Percentiles rank a stretch among this genome's conserved stretches.
Conservation (phyloP, 1,140 invertebrate species). For the Cecropterus lyciades region DNA sequence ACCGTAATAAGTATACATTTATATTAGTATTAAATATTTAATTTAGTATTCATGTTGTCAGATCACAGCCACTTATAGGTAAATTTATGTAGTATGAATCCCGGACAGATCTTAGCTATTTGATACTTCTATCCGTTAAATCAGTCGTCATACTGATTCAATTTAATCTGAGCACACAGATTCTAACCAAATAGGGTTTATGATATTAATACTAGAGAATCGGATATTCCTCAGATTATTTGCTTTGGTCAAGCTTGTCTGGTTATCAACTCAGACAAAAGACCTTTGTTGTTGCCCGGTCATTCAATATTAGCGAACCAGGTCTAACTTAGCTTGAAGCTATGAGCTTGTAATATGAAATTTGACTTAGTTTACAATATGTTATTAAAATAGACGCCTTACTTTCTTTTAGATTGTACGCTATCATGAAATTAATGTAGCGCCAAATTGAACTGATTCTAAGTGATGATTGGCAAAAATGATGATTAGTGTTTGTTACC, state of each 20-base stretch:
- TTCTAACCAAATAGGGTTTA: not conserved
- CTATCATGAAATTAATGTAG: too few relatives aligned
- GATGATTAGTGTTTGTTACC: too few relatives aligned
- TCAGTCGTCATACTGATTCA: not conserved
- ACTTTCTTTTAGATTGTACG: too few relatives aligned
- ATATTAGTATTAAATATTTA: too few relatives aligned
- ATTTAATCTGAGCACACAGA: not conserved
- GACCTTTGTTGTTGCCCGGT: not conserved
- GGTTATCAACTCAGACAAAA: slow-evolving; percentile 4
- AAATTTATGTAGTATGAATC: too few relatives aligned
- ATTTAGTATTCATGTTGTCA: too few relatives aligned
- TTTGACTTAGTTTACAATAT: not conserved
- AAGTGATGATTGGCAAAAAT: too few relatives aligned
- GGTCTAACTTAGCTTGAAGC: not conserved
- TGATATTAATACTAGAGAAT: not conserved
- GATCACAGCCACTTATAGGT: too few relatives aligned
- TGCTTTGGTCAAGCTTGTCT: slow-evolving; percentile 2
- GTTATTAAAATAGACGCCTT: too few relatives aligned
- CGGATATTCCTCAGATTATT: slow-evolving; percentile 4
- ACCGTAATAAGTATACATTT: too few relatives aligned
- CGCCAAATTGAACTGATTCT: too few relatives aligned
- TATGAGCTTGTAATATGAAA: not conserved
- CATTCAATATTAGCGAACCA: not conserved
- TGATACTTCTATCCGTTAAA: not conserved
- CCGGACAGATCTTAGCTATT: too few relatives aligned